Evolutionary conservation across 2,797 vertebrate species (phyloP), one percentile per base, ranked within the genome.

Genomic region (Lateolabrax maculatus): DNA sequence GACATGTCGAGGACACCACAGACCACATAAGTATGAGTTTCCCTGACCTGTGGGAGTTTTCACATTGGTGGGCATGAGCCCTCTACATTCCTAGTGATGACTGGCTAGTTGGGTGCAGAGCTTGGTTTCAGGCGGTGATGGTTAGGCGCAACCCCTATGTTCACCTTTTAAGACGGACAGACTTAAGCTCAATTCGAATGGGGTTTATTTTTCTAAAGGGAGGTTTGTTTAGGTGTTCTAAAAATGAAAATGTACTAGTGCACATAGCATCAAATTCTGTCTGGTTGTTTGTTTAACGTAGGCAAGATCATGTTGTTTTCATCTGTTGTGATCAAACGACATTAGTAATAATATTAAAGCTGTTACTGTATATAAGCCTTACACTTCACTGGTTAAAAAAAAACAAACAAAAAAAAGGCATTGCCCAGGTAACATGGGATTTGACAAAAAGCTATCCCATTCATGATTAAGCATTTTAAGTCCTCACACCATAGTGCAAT

Each of bases 1-100:
- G 86, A 80, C 67, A 53, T 70, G 66, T 64, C 3, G 27, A 88
- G 89, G 82, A 87, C 79, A 79, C 27, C 41, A 49, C 61, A 44
- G 57, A 83, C 63, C 34, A 52, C 11, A n/a, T n/a, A 68, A 80
- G 23, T 49, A 60, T 3, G 25, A 56, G 60, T 78, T 84, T 79
- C 75, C 81, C 72, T 67, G 55, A 75, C 75, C 52, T 19, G 37
- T 67, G 36, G 37, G 53, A 84, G 57, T 63, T 80, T 71, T 67
- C 44, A 65, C 62, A 56, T 46, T 44, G 41, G 39, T 68, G 56
- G 23, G 18, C 61, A 80, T 77, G n/a, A 60, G 69, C 34, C 57
- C 21, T 11, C 70, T 31, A 52, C 41, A 48, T 73, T 80, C 68
- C 70, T 46, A 6, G 23, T 48, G n/a, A 44, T 18, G 0, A 31